Conservation (phyloP, 2,113 vertebrate genomes). For the Pyxicephalus adspersus region DNA sequence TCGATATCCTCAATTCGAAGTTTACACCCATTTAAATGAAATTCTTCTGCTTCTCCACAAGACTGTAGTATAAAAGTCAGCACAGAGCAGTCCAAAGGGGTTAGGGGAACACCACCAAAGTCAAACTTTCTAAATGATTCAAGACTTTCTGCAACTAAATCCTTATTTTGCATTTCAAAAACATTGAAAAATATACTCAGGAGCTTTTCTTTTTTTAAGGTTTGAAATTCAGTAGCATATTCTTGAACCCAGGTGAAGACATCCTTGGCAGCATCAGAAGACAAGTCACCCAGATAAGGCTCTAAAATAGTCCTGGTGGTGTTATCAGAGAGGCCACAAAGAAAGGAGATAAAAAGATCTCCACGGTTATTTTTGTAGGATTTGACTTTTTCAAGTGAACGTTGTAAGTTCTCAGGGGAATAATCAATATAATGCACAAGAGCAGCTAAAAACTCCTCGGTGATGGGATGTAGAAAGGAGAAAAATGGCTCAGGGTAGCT, state of each 20-base stretch:
- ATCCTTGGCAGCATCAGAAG: slow-evolving; percentile 36
- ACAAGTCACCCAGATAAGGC: slow-evolving; percentile 59
- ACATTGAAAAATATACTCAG: slow-evolving; percentile 63
- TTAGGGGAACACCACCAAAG: slow-evolving; percentile 58
- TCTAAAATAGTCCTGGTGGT: not conserved
- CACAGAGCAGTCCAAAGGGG: slow-evolving; percentile 63
- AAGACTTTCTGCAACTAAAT: slow-evolving; percentile 63
- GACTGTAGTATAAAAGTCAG: slow-evolving; percentile 65
- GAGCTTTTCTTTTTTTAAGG: slow-evolving; percentile 37
- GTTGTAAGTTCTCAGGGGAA: slow-evolving; percentile 35
- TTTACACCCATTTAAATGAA: slow-evolving; percentile 61
- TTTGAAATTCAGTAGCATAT: slow-evolving; percentile 39
- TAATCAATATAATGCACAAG: slow-evolving; percentile 63
- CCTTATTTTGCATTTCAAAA: slow-evolving; percentile 65
- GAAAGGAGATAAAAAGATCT: slow-evolving; percentile 63
- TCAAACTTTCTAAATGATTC: not conserved
- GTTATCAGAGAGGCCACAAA: slow-evolving; percentile 67
- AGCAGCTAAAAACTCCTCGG: slow-evolving; percentile 72
- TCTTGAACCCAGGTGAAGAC: not conserved
- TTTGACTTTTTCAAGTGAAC: slow-evolving; percentile 56
- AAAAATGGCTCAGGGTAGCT: slow-evolving; percentile 41
- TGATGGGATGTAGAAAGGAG: slow-evolving; percentile 65
- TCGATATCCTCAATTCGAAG: slow-evolving; percentile 32
- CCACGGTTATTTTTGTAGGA: not conserved
- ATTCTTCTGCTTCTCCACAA: slow-evolving; percentile 57